Evolutionary conservation across 2,113 vertebrate species (phyloP), one percentile per base, ranked within the genome.

Genomic region (Mobula hypostoma): DNA sequence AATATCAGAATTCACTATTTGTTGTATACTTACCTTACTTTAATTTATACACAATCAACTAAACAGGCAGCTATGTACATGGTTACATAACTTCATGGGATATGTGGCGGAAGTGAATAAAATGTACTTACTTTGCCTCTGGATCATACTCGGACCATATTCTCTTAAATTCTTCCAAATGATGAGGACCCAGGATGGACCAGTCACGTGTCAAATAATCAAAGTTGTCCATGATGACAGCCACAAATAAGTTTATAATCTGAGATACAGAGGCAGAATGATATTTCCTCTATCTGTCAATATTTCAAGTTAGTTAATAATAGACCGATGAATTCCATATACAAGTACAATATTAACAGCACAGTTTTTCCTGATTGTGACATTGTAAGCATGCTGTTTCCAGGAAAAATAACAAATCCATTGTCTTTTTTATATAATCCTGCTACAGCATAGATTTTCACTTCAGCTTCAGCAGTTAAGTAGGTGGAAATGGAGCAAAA

Each of bases 161-260:
- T 95, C 99, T 98, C 96, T 99, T 99, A 96, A 99, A 99, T 96
- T 99, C 99, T 92, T 99, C 99, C 94, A 99, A 96, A 95, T 99
- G 99, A 96, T 99, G 99, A 83, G 99, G 99, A 70, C 99, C 99
- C 95, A 99, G 96, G 96, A 99, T 99, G 85, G 99, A 99, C 99
- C 99, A 99, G 96, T 99, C 99, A 91, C 99, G 98, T 14, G 99
- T 99, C 94, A 99, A 96, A 96, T 99, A 99, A 97, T 99, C 99
- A 96, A 99, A 99, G 95, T 99, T 99, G 96, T 99, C 99, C 99
- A 99, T 99, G 97, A 99, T 99, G 96, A 99, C 99, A 14, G 99
- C 99, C 95, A 99, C 99, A 96, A 99, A 99, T 94, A 99, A 97
- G 95, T 99, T 99, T 95, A 99, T 99, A 96, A 99, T 99, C 99